A percentile compares a stretch with the other conserved stretches of the same genome.
Evolutionary conservation across 2,113 vertebrate genomes (phyloP).

Genomic region (Oncorhynchus masou): DNA sequence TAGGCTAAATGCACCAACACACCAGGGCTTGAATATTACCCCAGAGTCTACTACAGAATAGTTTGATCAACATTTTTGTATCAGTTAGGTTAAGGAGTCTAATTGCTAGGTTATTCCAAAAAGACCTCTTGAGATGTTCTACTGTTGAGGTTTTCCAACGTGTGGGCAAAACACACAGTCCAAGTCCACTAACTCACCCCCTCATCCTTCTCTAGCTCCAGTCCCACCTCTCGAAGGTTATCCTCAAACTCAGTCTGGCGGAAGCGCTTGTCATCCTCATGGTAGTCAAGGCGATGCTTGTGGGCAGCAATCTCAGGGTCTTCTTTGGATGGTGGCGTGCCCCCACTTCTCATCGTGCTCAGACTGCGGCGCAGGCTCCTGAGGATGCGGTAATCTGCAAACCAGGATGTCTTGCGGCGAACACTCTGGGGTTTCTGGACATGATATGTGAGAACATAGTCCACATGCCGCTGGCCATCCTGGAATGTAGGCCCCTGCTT

Average conservation of each 20-base stretch:
- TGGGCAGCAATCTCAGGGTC: conserved; percentile 71
- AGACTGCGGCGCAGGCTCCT: conserved; percentile 64
- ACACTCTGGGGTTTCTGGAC: conserved; percentile 76
- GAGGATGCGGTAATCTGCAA: conserved; percentile 49
- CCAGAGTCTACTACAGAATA: neutral
- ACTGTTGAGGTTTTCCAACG: neutral
- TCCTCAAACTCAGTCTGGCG: conserved; percentile 88
- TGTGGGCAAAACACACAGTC: neutral
- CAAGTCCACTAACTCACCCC: conserved; percentile 69
- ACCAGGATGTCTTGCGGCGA: conserved; percentile 56
- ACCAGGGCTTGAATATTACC: neutral
- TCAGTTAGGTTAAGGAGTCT: neutral
- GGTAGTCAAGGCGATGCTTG: conserved; percentile 73
- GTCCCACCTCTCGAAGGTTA: conserved; percentile 86
- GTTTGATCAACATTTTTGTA: neutral
- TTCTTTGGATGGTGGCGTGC: conserved; percentile 63
- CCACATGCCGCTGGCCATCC: conserved; percentile 86
- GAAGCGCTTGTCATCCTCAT: conserved; percentile 85
- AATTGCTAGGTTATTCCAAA: neutral
- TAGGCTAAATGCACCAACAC: neutral
- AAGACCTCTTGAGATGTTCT: neutral
- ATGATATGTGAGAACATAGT: conserved; percentile 90
- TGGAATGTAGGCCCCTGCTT: conserved; percentile 82
- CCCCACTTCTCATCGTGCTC: conserved; percentile 55
- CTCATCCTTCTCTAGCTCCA: conserved; percentile 91